Evolutionary conservation across 1,140 invertebrate genomes (phyloP), one percentile per base, ranked within the genome.

Genomic region (Cherax quadricarinatus): DNA sequence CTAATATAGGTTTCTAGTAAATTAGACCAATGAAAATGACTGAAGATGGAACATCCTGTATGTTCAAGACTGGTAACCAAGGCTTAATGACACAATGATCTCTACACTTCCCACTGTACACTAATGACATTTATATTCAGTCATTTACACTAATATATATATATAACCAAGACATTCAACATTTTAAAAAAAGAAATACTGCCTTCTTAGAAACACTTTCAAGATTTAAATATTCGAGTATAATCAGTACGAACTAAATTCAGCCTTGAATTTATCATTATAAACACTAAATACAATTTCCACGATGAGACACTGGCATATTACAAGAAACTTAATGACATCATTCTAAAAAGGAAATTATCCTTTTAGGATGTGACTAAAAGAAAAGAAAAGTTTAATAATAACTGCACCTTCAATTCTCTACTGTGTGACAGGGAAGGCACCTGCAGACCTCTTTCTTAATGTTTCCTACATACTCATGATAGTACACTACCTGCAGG

Each of bases 161-260:
- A 41, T 41, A 41, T 41, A 41, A 41, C 30, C 2, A 2, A 41
- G 30, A 41, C 30, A 41, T 41, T 41, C 30, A 41, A 41, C 30
- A 41, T 41, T 41, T 41, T 41, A 41, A 41, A 41, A 41, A 41
- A 41, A 41, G 30, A 41, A 41, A 41, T 41, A 41, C 30, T 41
- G 30, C 30, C 30, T 41, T 41, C 30, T 41, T 41, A 41, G 30
- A 41, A 41, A 41, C 30, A 41, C 30, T 41, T 41, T 41, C 30
- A 41, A 41, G 30, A 41, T 41, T 41, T 41, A 41, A 41, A 41
- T 41, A 41, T 41, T 41, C 2, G 30, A 41, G 30, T 41, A 84
- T 62, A 84, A 84, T 57, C 57, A 62, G 21, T 70, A 85, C 30
- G 70, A 85, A 85, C 18, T 53, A 10, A 82, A 82, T 82, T 48